Base-by-base conservation (phyloP, 2,797 vertebrate species). In the Nannoperca australis region DNA sequence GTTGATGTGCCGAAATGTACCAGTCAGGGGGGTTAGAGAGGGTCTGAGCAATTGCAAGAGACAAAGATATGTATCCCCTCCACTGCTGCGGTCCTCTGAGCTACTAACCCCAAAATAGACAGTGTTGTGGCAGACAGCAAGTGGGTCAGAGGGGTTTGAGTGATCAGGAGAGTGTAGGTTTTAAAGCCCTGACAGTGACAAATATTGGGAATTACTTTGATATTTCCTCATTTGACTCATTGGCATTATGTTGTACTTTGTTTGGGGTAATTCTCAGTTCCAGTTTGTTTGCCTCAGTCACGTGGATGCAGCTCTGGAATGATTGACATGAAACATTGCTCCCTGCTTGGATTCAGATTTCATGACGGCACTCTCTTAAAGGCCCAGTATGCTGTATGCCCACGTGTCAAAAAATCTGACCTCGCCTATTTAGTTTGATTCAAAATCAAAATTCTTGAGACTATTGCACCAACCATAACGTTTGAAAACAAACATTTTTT, bases 101-200 rank as follows among this genome's bases (percentile, higher is more conserved):
- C 90, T 81, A 87, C 85, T 73, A 63, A 67, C 79, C 94, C 93
- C 89, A 95, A 95, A 95, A 96, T 96, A 96, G 95, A 95, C 69
- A 49, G 55, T 86, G 93, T 91, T 91, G 77, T 85, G 78, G 75
- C 86, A 85, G 67, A 89, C 78, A 74, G 76, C 68, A 89, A 91
- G 77, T 90, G 84, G 90, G 91, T 88, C 90, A 91, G 60, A 78
- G 40, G 51, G 64, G 30, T 73, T 70, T 78, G n/a, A 69, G 65
- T 64, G 50, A 70, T 63, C 44, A 53, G 49, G 13, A 69, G 27
- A 56, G 42, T n/a, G 24, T 10, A 58, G 7, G 47, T 45, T 77
- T 76, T 69, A 24, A 76, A 70, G 34, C 18, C 61, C n/a, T 59
- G 44, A 75, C 14, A 27, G 14, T 36, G 11, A 70, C 2, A 70